These are phyloP conservation scores for Boloria euphrosyne DNA, from an alignment of 2,888 invertebrate species.

Conservation along the genomic window DNA sequence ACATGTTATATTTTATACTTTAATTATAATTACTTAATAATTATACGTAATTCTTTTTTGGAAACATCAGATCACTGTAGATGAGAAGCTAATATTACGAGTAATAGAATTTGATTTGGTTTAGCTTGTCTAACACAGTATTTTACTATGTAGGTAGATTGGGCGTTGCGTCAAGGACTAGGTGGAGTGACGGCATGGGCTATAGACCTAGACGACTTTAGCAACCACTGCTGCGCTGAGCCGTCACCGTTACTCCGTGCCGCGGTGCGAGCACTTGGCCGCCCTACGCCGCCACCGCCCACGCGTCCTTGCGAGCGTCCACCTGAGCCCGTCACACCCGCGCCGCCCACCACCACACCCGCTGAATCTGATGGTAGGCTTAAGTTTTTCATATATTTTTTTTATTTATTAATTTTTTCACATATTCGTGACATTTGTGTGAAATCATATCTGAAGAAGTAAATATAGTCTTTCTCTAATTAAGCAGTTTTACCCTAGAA, in stretches of 20 bases:
- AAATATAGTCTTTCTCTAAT: too few relatives aligned
- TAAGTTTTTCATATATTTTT: too few relatives aligned
- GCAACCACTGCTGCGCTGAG: slow-evolving; percentile 91
- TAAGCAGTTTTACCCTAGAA: too few relatives aligned
- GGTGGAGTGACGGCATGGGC: slow-evolving; percentile 95
- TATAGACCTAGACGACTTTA: slow-evolving; percentile 93
- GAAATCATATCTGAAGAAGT: too few relatives aligned
- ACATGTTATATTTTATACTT: neutral
- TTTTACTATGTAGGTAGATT: slow-evolving; percentile 81
- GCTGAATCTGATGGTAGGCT: slow-evolving; percentile 63
- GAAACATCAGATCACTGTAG: neutral
- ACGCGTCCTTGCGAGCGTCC: slow-evolving; percentile 85
- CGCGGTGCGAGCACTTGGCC: slow-evolving; percentile 89
- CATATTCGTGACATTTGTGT: too few relatives aligned
- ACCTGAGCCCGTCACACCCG: slow-evolving; percentile 87
- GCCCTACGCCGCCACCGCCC: slow-evolving; percentile 51
- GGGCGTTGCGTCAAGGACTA: slow-evolving; percentile 86
- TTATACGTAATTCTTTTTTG: neutral
- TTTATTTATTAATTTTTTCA: too few relatives aligned
- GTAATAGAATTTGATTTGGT: too few relatives aligned
- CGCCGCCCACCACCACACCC: slow-evolving; percentile 86
- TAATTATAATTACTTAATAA: neutral
- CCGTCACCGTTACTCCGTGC: slow-evolving; percentile 89
- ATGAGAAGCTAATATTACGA: too few relatives aligned
- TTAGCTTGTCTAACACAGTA: too few relatives aligned